Evolutionary conservation across 2,888 invertebrate genomes (phyloP).

Genomic region (Drosophila pseudotakahashii): DNA sequence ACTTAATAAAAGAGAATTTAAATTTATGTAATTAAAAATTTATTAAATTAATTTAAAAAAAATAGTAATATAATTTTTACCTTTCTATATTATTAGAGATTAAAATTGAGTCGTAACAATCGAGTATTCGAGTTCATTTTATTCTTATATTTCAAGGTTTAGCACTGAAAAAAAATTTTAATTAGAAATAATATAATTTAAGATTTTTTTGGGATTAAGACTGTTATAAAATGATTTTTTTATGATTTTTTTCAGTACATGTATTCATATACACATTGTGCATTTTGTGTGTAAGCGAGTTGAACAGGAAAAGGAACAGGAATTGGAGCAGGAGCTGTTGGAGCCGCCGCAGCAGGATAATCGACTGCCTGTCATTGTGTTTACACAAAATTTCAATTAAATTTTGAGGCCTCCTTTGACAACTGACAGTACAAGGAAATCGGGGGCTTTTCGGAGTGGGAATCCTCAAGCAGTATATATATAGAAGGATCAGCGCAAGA

Average conservation of each 20-base stretch:
- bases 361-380: conserved; percentile 71
- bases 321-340: conserved; percentile 19
- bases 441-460: conserved; percentile 1
- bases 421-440: conserved; percentile 51
- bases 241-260: conserved; percentile 18
- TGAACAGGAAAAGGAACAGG: conserved; percentile 24
- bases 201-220: no score
- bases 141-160: no score
- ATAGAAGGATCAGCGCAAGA: conserved; percentile 28
- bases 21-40: no score
- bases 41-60: no score
- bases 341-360: conserved; percentile 57
- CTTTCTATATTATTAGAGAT: no score
- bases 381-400: conserved; percentile 79
- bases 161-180: no score
- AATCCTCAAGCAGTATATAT: conserved; percentile 14
- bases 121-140: no score
- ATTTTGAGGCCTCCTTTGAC: conserved; percentile 69
- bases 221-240: no score
- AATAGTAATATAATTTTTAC: no score
- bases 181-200: no score
- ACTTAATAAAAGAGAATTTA: no score
- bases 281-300: conserved; percentile 2
- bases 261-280: background rate
- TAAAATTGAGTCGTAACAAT: no score